These are phyloP conservation scores for Tachysurus vachellii DNA, from an alignment of 2,113 vertebrate genomes.

Conservation along the genomic window DNA sequence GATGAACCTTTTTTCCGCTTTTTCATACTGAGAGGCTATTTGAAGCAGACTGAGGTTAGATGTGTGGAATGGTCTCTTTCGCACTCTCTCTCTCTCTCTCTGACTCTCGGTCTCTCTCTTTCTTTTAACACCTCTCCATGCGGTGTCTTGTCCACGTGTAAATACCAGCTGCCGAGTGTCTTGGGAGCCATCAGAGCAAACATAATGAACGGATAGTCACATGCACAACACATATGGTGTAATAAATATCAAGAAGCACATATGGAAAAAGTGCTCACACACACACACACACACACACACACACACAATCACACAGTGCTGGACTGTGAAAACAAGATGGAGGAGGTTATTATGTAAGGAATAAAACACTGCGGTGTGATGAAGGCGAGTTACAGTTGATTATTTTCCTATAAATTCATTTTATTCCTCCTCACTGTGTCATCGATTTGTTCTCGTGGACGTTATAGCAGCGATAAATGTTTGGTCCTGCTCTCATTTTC, in stretches of 20 bases:
- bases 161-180: constrained; percentile 60
- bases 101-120: constrained; percentile 15
- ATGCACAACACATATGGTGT: constrained; percentile 8
- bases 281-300: constrained; percentile 21
- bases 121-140: constrained; percentile 40
- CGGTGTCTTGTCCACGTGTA: constrained; percentile 49
- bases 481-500: background rate
- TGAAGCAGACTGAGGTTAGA: constrained; percentile 8
- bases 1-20: constrained; percentile 9
- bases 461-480: background rate
- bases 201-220: constrained; percentile 30
- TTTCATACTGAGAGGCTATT: background rate
- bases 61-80: background rate
- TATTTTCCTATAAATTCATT: too few species aligned
- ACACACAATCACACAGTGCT: background rate
- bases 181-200: constrained; percentile 47
- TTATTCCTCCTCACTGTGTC: background rate
- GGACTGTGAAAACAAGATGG: background rate
- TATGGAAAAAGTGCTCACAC: background rate
- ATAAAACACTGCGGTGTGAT: constrained; percentile 9
- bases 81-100: background rate
- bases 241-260: constrained; percentile 18
- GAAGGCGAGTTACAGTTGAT: background rate
- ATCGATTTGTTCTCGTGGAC: background rate
- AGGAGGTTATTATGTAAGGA: constrained; percentile 7